Percentiles rank a stretch among this genome's conserved stretches.
Evolutionary conservation across 2,113 vertebrate species (phyloP).

Genomic region (Hemibates koningsi): DNA sequence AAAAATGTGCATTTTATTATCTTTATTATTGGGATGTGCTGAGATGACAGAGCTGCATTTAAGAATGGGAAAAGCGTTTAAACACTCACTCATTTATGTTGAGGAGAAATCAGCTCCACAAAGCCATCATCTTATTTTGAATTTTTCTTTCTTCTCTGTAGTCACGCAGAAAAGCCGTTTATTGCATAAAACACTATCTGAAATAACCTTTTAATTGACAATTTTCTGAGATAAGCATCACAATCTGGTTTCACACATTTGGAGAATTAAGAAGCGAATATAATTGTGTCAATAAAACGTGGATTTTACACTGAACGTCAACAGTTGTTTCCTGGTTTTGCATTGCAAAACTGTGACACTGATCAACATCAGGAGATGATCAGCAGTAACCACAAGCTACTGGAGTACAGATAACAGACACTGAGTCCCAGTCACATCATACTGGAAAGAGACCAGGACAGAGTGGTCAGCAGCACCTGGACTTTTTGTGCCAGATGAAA

Average conservation of each 20-base stretch:
- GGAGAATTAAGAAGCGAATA: neutral
- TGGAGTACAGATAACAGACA: neutral
- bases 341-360: neutral
- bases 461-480: neutral
- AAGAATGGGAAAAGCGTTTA: neutral
- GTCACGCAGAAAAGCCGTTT: neutral
- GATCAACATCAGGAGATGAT: neutral
- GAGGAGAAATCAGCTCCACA: neutral
- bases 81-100: neutral
- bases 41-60: neutral
- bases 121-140: neutral
- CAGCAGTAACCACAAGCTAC: neutral
- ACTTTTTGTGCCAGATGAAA: neutral
- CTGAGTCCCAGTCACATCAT: neutral
- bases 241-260: neutral
- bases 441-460: neutral
- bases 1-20: neutral
- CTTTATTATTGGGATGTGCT: neutral
- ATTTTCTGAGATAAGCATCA: neutral
- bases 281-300: neutral
- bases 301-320: neutral
- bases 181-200: neutral
- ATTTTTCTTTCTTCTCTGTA: neutral
- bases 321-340: neutral
- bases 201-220: neutral